Percentiles rank a stretch among this genome's conserved stretches.
Evolutionary conservation across 2,797 vertebrate genomes (phyloP).

Genomic region (Lepilemur septentrionalis): DNA sequence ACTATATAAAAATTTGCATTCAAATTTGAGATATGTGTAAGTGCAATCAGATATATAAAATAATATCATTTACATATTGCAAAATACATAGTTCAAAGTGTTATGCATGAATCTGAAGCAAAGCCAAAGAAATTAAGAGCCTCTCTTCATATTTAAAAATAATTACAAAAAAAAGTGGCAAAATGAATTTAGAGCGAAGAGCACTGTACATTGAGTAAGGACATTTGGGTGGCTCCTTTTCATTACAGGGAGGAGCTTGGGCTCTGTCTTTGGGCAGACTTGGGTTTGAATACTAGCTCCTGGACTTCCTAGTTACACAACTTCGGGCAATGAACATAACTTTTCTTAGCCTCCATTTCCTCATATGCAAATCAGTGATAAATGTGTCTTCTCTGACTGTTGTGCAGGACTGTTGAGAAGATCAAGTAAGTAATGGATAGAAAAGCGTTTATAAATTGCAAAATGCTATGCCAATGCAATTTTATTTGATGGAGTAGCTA

Average conservation of each 20-base stretch:
- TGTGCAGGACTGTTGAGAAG: neutral
- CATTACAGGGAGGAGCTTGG: neutral
- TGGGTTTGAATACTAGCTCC: neutral
- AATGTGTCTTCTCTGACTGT: neutral
- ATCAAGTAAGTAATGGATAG: neutral
- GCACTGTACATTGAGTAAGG: neutral
- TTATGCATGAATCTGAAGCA: neutral
- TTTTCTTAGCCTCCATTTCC: neutral
- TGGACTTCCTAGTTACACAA: neutral
- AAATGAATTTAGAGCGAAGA: neutral
- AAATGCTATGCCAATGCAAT: neutral
- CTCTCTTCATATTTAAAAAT: neutral
- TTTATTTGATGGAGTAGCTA: conserved; percentile 26
- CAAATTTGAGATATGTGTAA: neutral
- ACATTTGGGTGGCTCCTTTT: neutral
- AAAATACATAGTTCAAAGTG: neutral
- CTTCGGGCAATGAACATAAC: neutral
- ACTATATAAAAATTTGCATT: neutral
- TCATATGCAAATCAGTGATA: neutral
- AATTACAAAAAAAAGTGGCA: neutral
- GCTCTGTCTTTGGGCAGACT: neutral
- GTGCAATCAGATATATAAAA: neutral
- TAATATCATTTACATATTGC: neutral
- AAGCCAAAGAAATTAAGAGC: neutral
- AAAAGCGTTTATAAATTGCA: neutral